Percentiles rank a stretch among this genome's conserved stretches.
phyloP scores from a whole-genome alignment of 2,888 invertebrate genomes.

The Synergus laeviventris region DNA sequence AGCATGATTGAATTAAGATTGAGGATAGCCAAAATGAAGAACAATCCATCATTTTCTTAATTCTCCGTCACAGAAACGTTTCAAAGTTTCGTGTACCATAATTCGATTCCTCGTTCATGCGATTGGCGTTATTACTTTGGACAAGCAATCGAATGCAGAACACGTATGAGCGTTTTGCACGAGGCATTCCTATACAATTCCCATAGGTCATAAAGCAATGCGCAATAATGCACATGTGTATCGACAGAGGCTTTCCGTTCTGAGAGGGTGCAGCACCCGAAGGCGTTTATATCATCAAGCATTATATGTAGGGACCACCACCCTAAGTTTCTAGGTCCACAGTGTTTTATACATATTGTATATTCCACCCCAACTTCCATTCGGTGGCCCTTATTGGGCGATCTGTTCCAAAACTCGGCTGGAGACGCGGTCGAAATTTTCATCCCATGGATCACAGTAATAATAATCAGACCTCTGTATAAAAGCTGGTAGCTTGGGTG shows the following conservation, averaged over 20 bases:
- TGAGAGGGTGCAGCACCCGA: conserved; percentile 51
- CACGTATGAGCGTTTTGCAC: conserved; percentile 27
- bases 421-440: conserved; percentile 48
- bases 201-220: conserved; percentile 43
- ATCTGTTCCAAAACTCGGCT: conserved; percentile 4
- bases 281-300: conserved; percentile 57
- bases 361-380: conserved; percentile 31
- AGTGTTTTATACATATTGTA: conserved; percentile 22
- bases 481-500: conserved; percentile 25
- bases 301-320: conserved; percentile 51
- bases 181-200: conserved; percentile 40
- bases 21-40: conserved; percentile 12
- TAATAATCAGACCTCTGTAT: conserved; percentile 42
- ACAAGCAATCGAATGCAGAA: neutral
- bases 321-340: conserved; percentile 47
- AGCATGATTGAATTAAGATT: conserved; percentile 4
- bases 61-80: conserved; percentile 15
- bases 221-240: conserved; percentile 50
- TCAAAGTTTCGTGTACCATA: neutral
- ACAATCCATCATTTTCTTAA: conserved; percentile 23
- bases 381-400: conserved; percentile 24
- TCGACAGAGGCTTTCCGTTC: conserved; percentile 46
- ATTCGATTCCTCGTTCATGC: conserved; percentile 5
- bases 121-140: conserved; percentile 7
- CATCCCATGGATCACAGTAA: conserved; percentile 40